Conservation (phyloP, 2,797 vertebrate species). For the Coendou prehensilis region DNA sequence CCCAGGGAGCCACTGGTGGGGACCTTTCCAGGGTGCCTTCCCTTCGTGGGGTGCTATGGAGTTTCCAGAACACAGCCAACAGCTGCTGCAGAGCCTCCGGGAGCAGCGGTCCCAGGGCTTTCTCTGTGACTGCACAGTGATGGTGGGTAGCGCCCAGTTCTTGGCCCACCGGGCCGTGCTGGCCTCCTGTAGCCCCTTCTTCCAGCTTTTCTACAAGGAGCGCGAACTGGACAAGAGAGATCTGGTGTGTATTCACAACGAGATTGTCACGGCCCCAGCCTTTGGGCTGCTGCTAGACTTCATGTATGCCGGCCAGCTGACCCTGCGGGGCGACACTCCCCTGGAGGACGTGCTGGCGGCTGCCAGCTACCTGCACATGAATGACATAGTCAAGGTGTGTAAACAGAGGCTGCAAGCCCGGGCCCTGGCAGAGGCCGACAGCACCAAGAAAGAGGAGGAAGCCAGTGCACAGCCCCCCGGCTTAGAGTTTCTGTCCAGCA, state of each 20-base stretch:
- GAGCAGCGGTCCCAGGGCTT: constrained; percentile 96
- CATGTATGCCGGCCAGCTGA: constrained; percentile 96
- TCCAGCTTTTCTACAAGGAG: constrained; percentile 97
- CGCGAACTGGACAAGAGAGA: constrained; percentile 89
- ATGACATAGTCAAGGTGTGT: constrained; percentile 97
- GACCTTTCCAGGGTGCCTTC: constrained; percentile 54
- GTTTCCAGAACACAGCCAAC: constrained; percentile 96
- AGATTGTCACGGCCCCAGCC: constrained; percentile 96
- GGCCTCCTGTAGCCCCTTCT: constrained; percentile 97
- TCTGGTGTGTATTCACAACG: constrained; percentile 93
- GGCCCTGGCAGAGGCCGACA: constrained; percentile 95
- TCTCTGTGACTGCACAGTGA: constrained; percentile 96
- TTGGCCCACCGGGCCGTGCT: constrained; percentile 95
- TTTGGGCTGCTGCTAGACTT: constrained; percentile 96
- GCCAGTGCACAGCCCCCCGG: constrained; percentile 24
- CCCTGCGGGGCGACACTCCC: constrained; percentile 91
- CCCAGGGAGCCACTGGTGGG: constrained; percentile 64
- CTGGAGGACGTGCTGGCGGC: constrained; percentile 96
- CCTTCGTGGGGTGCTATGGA: constrained; percentile 91
- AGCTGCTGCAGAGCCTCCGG: constrained; percentile 94
- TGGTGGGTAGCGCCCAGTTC: constrained; percentile 94
- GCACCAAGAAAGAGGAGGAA: constrained; percentile 94
- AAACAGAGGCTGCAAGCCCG: constrained; percentile 95
- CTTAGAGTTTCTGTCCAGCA: constrained; percentile 77
- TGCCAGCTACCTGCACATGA: constrained; percentile 98